Evolutionary conservation across 2,888 invertebrate genomes (phyloP).

Genomic region (Dicyrtomina minuta): DNA sequence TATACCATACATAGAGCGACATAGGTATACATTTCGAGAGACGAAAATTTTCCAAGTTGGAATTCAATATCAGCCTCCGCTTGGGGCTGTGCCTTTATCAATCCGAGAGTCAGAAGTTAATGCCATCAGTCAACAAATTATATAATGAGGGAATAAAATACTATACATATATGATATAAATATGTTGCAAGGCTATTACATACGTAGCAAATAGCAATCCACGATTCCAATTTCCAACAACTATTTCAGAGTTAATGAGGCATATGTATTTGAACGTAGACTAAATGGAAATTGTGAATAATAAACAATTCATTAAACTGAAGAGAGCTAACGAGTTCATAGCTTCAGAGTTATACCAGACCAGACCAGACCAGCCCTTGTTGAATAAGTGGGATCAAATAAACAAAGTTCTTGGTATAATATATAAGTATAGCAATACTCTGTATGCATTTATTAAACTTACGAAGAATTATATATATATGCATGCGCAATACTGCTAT

Average conservation of each 20-base stretch:
- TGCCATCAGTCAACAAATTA: slow-evolving; percentile 2
- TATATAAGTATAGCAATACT: too few species aligned
- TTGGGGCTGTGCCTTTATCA: slow-evolving; percentile 14
- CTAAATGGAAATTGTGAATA: too few species aligned
- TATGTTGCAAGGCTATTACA: neutral
- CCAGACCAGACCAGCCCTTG: too few species aligned
- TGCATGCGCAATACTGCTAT: too few species aligned
- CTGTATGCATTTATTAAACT: too few species aligned
- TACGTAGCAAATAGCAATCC: neutral
- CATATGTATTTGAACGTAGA: neutral
- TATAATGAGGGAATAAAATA: slow-evolving; percentile 9
- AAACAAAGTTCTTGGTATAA: too few species aligned
- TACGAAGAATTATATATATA: too few species aligned
- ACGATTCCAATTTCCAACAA: neutral
- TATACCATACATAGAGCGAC: neutral
- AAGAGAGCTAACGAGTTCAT: too few species aligned
- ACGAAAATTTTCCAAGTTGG: neutral
- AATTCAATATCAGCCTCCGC: slow-evolving; percentile 12
- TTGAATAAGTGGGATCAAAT: too few species aligned
- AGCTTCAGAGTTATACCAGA: too few species aligned
- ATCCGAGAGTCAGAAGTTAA: slow-evolving; percentile 11
- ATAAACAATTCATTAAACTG: too few species aligned
- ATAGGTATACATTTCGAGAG: neutral
- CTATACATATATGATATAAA: neutral
- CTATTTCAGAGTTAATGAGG: neutral